Evolutionary conservation across 2,113 vertebrate species (phyloP).

Genomic region (Salvelinus sp.): DNA sequence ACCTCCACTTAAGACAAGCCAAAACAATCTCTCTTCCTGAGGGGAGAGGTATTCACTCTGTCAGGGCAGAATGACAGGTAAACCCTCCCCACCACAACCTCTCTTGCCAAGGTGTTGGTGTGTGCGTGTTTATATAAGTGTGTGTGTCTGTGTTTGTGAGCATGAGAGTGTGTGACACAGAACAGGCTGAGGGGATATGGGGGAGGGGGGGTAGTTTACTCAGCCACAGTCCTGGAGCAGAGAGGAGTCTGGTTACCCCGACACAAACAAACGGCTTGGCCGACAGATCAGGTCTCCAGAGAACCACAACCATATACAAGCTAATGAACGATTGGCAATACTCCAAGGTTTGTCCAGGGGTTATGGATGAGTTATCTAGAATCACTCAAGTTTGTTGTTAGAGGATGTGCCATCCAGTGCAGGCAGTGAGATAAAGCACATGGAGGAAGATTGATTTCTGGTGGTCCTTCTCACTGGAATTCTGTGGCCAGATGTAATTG

Average conservation of each 20-base stretch:
- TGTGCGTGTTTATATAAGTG: background rate
- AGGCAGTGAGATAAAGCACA: background rate
- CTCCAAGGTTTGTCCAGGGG: background rate
- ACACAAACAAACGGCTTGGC: conserved; percentile 28
- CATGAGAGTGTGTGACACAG: conserved; percentile 22
- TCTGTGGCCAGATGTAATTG: background rate
- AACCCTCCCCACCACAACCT: background rate
- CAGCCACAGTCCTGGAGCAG: conserved; percentile 33
- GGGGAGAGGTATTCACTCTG: background rate
- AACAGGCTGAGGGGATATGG: conserved; percentile 17
- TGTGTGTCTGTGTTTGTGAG: background rate
- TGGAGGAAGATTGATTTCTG: conserved; percentile 10
- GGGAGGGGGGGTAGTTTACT: conserved; percentile 10
- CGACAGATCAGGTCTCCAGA: conserved; percentile 21
- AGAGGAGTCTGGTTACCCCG: conserved; percentile 45
- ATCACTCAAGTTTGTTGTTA: conserved; percentile 5
- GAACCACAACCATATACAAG: conserved; percentile 14
- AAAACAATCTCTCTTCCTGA: background rate
- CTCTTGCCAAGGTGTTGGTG: background rate
- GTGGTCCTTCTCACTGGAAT: background rate
- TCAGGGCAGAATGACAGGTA: background rate
- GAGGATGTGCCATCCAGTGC: background rate
- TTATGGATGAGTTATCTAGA: conserved; percentile 12
- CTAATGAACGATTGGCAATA: background rate
- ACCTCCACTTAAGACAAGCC: background rate